phyloP scores from a whole-genome alignment of 1,140 invertebrate genomes.

The Drosophila eugracilis region DNA sequence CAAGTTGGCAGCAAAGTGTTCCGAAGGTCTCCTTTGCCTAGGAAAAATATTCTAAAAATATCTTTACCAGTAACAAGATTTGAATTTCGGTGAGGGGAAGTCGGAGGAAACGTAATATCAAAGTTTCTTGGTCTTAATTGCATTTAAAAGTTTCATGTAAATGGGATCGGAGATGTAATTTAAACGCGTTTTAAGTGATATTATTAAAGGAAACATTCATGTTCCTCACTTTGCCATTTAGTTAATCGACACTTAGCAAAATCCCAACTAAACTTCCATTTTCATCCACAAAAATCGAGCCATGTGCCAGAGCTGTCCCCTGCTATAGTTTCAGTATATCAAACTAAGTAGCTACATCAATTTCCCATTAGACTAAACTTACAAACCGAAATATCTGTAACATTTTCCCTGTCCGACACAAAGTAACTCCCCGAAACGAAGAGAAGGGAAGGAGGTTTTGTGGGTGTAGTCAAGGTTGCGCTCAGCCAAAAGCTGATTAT shows the following conservation, averaged over 20 bases:
- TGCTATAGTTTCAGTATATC: constrained; percentile 11
- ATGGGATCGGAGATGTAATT: neutral
- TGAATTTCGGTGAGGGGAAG: neutral
- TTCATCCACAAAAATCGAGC: neutral
- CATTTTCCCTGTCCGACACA: constrained; percentile 30
- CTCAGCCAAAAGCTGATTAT: constrained; percentile 47
- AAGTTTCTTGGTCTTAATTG: neutral
- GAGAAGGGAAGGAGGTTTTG: constrained; percentile 2
- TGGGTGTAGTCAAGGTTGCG: constrained; percentile 37
- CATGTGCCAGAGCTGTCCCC: neutral
- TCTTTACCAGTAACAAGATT: constrained; percentile 3
- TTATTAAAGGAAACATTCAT: neutral
- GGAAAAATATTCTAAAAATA: too few species aligned
- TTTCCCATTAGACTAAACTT: constrained; percentile 30
- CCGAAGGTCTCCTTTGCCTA: constrained; percentile 9
- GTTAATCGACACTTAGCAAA: too few species aligned
- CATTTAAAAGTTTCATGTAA: neutral
- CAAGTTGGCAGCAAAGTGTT: neutral
- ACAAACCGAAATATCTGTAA: constrained; percentile 23
- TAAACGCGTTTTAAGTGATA: neutral
- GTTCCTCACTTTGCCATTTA: too few species aligned
- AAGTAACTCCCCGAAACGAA: constrained; percentile 39
- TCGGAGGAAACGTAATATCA: neutral
- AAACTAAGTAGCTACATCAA: constrained; percentile 27
- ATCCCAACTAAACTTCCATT: too few species aligned